phyloP scores from a whole-genome alignment of 2,113 vertebrate genomes.

The Campylomormyrus tamandua region DNA sequence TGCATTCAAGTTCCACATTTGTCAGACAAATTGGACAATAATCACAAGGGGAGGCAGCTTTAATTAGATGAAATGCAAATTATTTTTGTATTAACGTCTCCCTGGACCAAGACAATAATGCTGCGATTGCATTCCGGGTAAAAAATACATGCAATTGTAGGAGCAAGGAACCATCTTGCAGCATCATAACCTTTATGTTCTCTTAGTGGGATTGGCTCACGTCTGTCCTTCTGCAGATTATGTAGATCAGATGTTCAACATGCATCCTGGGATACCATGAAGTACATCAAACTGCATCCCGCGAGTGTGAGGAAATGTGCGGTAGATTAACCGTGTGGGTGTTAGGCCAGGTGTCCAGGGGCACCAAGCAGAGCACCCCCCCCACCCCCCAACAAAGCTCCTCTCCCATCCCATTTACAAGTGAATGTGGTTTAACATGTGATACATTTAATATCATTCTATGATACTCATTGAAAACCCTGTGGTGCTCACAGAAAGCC shows the following conservation, averaged over 20 bases:
- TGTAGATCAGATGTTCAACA: background rate
- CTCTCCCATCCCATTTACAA: background rate
- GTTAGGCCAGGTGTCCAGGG: background rate
- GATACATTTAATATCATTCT: background rate
- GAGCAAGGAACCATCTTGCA: background rate
- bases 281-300: background rate
- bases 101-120: background rate
- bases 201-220: background rate
- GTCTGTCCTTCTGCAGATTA: background rate
- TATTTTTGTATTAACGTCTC: background rate
- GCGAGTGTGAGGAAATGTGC: background rate
- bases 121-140: background rate
- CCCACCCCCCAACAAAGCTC: too few species aligned
- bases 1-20: background rate
- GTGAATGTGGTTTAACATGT: background rate
- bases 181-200: background rate
- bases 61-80: constrained; percentile 15
- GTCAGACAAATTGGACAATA: background rate
- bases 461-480: background rate
- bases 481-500: background rate
- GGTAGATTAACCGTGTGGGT: background rate
- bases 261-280: background rate
- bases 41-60: background rate
- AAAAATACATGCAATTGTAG: background rate
- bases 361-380: background rate